Evolutionary conservation across 2,888 invertebrate genomes (phyloP), one percentile per base, ranked within the genome.

Genomic region (Ditula angustiorana): DNA sequence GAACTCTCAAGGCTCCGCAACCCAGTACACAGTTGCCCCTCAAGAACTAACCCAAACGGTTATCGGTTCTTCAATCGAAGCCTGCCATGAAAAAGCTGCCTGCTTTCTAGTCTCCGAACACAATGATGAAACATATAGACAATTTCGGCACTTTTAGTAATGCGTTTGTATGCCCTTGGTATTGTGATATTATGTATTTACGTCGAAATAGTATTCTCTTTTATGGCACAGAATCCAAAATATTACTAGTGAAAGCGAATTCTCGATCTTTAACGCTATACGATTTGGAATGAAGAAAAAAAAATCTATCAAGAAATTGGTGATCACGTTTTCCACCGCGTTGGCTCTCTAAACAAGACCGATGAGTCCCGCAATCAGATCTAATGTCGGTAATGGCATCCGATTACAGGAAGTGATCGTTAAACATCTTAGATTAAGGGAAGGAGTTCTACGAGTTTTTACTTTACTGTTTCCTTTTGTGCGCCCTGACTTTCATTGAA

Each of bases 341-440:
- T 50, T 50, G 50, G 59, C 60, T 58, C 64, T 69, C 66, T 59
- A 68, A 71, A 69, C 72, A 77, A 78, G 74, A 77, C 55, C 67
- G 70, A 77, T 76, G 75, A 73, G 67, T 62, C 67, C 70, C 68
- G 73, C 72, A 77, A 79, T 83, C 78, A 73, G 74, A 78, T 77
- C 75, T 74, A 79, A 81, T 81, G 77, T 75, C 72, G 68, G 68
- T 67, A 80, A 80, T 79, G 75, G 75, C 68, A 69, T 79, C 76
- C 79, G 78, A 82, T 81, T 82, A 77, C 75, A 71, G 69, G 56
- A 78, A 82, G 78, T 80, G 79, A 69, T 71, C 70, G 72, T 76
- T 82, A 77, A 77, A 74, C 72, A 72, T 67, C 61, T 57, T 30
- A 52, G 61, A 58, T 65, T 55, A 35, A 59, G 66, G 37, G 35